Evolutionary conservation across 2,797 vertebrate genomes (phyloP).

Genomic region (Onychomys leucogaster): DNA sequence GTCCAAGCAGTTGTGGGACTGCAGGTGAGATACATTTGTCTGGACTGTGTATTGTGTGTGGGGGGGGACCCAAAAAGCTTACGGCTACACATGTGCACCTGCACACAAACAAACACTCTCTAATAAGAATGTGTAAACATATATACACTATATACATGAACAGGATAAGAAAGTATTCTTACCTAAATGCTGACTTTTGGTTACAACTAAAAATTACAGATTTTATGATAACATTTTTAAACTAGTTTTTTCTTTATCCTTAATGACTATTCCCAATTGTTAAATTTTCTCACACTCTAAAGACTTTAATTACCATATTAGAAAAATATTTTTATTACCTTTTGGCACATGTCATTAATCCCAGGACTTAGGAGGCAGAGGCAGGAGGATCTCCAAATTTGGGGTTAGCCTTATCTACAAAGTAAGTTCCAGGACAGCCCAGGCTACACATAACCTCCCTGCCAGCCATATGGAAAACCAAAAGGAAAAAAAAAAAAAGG

Average conservation of each 20-base stretch:
- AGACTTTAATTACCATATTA: background rate
- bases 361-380: background rate
- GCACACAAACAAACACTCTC: background rate
- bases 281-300: background rate
- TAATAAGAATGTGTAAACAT: background rate
- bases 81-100: no score
- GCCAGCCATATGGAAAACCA: no score
- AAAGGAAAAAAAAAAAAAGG: background rate
- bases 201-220: background rate
- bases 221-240: background rate
- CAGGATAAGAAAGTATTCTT: background rate
- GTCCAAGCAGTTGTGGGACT: no score
- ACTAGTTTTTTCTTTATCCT: background rate
- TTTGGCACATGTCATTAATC: background rate
- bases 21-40: no score
- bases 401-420: background rate
- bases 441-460: background rate
- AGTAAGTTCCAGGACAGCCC: background rate
- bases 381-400: background rate
- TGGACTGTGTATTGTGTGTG: no score
- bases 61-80: no score
- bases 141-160: background rate
- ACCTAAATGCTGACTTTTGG: background rate
- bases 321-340: background rate
- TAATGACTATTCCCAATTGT: background rate